Conservation (phyloP, 2,888 invertebrate genomes). For the Fragum sueziense region DNA sequence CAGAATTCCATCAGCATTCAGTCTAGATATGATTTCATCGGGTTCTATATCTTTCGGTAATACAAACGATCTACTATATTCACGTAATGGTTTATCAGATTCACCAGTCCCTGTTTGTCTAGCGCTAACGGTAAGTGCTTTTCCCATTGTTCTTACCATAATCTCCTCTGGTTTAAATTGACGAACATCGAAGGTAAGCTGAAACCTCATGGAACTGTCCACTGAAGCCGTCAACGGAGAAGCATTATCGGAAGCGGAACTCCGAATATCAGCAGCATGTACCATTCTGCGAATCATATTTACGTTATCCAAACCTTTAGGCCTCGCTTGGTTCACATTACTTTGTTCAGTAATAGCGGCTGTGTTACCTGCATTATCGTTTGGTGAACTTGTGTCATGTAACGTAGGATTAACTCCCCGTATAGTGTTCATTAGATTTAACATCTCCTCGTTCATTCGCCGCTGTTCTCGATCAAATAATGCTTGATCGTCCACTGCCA, state of each 20-base stretch:
- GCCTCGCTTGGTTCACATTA: too few relatives aligned
- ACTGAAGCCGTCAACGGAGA: constrained; percentile 67
- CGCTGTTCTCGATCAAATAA: too few relatives aligned
- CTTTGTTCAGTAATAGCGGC: too few relatives aligned
- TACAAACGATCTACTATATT: constrained; percentile 98
- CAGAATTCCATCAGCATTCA: constrained; percentile 97
- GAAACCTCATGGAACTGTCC: constrained; percentile 93
- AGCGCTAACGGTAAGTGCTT: constrained; percentile 95
- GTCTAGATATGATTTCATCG: constrained; percentile 96
- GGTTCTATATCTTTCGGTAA: constrained; percentile 98
- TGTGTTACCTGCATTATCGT: too few relatives aligned
- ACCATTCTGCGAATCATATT: too few relatives aligned
- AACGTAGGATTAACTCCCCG: too few relatives aligned
- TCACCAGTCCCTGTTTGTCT: constrained; percentile 99
- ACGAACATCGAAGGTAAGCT: constrained; percentile 97
- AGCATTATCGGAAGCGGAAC: not conserved
- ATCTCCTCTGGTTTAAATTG: constrained; percentile 98
- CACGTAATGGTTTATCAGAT: constrained; percentile 97
- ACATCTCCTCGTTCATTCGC: too few relatives aligned
- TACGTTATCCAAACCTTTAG: too few relatives aligned
- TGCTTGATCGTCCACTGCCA: too few relatives aligned
- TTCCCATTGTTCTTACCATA: constrained; percentile 98
- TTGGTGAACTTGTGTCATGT: too few relatives aligned
- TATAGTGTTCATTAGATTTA: too few relatives aligned
- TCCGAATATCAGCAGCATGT: too few relatives aligned